A percentile compares a stretch with the other conserved stretches of the same genome.
phyloP scores from a whole-genome alignment of 1,140 invertebrate genomes.

The Drosophila quadrilineata region DNA sequence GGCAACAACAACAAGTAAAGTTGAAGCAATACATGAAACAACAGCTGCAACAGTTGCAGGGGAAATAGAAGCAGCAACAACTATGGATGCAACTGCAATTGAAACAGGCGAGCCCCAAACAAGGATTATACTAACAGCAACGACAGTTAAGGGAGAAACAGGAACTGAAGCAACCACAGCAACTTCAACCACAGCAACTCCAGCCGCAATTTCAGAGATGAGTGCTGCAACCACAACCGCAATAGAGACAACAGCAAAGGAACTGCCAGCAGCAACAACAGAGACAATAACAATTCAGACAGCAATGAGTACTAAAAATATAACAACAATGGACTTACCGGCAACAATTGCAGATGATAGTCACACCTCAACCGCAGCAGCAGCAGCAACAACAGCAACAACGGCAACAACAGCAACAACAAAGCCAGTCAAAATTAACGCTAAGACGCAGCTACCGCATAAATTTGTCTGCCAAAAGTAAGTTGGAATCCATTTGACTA shows the following conservation, averaged over 20 bases:
- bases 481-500: constrained; percentile 7
- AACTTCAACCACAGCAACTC: not conserved
- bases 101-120: no score
- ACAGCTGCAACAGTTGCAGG: not conserved
- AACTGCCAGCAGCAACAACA: not conserved
- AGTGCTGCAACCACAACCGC: constrained; percentile 6
- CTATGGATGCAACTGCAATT: not conserved
- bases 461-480: constrained; percentile 75
- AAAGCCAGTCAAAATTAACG: not conserved
- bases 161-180: not conserved
- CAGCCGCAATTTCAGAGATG: constrained; percentile 3
- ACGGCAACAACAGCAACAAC: constrained; percentile 19
- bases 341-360: not conserved
- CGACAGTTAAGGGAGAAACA: not conserved
- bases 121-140: no score
- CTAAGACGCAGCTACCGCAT: constrained; percentile 35
- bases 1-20: not conserved
- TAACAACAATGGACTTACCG: constrained; percentile 5
- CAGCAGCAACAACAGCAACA: no score
- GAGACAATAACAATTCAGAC: not conserved
- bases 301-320: constrained; percentile 6
- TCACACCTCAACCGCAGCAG: not conserved
- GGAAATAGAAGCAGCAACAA: no score
- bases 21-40: not conserved
- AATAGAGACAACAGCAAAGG: not conserved